A percentile compares a stretch with the other conserved stretches of the same genome.
Conservation (phyloP, 2,113 vertebrate genomes). For the Hemiprocne comata region DNA sequence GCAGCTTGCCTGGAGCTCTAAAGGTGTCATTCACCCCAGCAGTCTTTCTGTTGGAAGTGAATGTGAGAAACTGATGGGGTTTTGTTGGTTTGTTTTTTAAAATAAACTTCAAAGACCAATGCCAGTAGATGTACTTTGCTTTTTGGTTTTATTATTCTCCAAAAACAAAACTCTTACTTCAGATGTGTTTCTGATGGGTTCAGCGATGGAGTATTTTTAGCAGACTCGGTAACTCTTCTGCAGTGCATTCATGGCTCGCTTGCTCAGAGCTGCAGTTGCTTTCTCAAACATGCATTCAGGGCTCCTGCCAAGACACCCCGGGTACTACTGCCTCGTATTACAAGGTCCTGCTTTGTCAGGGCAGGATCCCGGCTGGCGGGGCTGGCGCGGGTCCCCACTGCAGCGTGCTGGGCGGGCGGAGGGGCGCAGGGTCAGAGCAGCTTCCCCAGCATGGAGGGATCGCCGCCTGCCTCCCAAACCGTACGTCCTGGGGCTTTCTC, state of each 20-base stretch:
- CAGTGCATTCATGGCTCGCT: conserved; percentile 47
- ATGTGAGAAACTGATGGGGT: rapidly evolving
- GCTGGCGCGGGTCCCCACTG: conserved; percentile 41
- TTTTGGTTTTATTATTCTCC: not conserved
- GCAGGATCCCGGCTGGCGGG: conserved; percentile 40
- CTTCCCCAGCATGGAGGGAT: conserved; percentile 62
- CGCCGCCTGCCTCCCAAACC: conserved; percentile 39
- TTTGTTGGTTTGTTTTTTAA: not conserved
- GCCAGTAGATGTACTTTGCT: not conserved
- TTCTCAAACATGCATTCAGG: conserved; percentile 62
- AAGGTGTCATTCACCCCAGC: not conserved
- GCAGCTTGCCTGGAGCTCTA: not conserved
- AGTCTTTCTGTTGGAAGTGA: not conserved
- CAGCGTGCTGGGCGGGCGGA: conserved; percentile 44
- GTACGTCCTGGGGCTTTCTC: conserved; percentile 37
- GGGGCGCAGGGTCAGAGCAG: not conserved
- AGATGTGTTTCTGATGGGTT: conserved; percentile 5
- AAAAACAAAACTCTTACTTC: not conserved
- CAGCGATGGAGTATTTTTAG: conserved; percentile 62
- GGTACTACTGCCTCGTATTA: conserved; percentile 63
- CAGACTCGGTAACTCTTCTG: conserved; percentile 15
- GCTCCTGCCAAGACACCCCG: conserved; percentile 69
- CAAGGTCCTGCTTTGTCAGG: conserved; percentile 73
- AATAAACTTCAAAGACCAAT: not conserved
- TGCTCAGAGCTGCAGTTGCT: conserved; percentile 67